A percentile compares a stretch with the other conserved stretches of the same genome.
These are phyloP conservation scores for Drosophila imparisetae DNA, from an alignment of 2,888 invertebrate genomes.

Conservation along the genomic window DNA sequence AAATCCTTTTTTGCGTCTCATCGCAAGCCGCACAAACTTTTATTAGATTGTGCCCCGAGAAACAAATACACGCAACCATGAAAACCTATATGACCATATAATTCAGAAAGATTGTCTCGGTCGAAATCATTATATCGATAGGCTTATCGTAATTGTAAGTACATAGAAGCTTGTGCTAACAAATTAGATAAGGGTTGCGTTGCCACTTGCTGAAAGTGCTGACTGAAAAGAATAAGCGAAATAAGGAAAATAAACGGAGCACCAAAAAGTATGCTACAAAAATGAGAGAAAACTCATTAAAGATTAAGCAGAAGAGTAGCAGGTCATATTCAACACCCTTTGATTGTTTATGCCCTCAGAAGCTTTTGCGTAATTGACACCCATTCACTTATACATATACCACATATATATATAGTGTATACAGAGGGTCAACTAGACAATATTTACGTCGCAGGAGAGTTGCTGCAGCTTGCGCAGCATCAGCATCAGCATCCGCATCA, in stretches of 20 bases:
- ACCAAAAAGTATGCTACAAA: conserved; percentile 1
- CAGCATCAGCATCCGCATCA: conserved; percentile 3
- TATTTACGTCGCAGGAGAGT: conserved; percentile 4
- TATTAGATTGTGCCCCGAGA: conserved; percentile 34
- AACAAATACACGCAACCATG: conserved; percentile 4
- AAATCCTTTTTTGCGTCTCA: conserved; percentile 59
- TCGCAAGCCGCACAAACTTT: conserved; percentile 51
- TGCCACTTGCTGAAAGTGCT: not conserved
- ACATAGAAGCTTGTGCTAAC: not conserved
- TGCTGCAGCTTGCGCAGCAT: conserved; percentile 3
- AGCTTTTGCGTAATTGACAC: conserved; percentile 62
- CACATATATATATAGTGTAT: not conserved
- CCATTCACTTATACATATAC: conserved; percentile 20
- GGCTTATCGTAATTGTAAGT: conserved; percentile 21
- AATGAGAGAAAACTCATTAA: not conserved
- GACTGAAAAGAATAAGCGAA: no score
- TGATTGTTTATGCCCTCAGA: conserved; percentile 33
- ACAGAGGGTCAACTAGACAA: conserved; percentile 34
- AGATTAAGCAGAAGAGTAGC: not conserved
- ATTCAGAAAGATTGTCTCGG: conserved; percentile 4
- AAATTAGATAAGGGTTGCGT: not conserved
- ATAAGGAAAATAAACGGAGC: no score
- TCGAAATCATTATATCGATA: conserved; percentile 26
- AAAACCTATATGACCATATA: conserved; percentile 3
- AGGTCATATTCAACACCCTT: not conserved